Base-by-base conservation (phyloP, 1,140 invertebrate genomes). In the Antheraea pernyi region DNA sequence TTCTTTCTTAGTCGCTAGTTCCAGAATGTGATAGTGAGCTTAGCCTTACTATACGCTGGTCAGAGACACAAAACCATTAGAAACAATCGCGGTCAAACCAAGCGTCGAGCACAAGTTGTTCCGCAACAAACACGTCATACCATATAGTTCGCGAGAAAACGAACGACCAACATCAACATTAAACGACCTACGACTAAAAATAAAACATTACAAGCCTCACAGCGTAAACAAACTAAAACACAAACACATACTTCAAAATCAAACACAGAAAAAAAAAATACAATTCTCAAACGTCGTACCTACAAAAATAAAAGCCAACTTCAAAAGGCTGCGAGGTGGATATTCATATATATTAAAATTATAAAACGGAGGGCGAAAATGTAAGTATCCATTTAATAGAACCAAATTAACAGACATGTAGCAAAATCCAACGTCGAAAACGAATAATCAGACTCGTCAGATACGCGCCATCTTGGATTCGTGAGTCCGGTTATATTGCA, bases 401-500 rank as follows among this genome's bases (percentile, higher is more conserved):
- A 63, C 30, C 18, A 63, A 30, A 63, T n/a, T 3, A 37, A 63
- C 36, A 37, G 62, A 18, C 42, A 30, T n/a, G 30, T 13, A 19
- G 42, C 8, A 48, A 48, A 39, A 48, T 13, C 42, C 42, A 10
- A 9, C 64, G 18, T 39, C 64, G 19, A 42, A n/a, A 3, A 19
- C 16, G 13, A 65, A 39, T 42, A 53, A 42, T 4, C 39, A 7
- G 39, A 39, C 18, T 19, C 64, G 9, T 22, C 18, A 48, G 7
- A 19, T 2, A 48, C 64, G 36, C 64, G 46, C n/a, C 42, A 65
- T 42, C 18, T 65, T 74, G 69, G 46, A 53, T 6, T 16, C 46
- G 46, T 13, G 16, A 75, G 77, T 73, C 72, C 11, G 0, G 39
- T 7, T 4, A 42, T 42, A 42, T 4, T 42, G 39, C 76, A 81